Percentiles rank a stretch among this genome's conserved stretches.
phyloP scores from a whole-genome alignment of 1,140 invertebrate species.

The Mycetomoellerius zeteki region DNA sequence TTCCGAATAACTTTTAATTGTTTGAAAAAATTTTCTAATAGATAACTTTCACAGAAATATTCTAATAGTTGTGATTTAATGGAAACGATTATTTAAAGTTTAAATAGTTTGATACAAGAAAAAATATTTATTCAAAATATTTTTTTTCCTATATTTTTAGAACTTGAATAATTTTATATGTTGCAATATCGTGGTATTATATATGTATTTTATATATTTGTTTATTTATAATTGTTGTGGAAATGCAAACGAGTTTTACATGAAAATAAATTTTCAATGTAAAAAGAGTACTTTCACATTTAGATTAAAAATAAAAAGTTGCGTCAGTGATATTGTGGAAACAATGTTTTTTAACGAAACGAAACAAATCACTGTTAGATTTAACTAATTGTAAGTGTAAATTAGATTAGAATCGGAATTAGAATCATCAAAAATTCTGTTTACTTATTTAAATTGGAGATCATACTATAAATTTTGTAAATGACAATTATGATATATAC shows the following conservation, averaged over 20 bases:
- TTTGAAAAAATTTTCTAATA: not conserved
- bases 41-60: not conserved
- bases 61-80: not conserved
- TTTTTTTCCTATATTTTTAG: not conserved
- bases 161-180: not conserved
- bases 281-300: not conserved
- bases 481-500: too few relatives aligned
- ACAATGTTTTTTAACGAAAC: not conserved
- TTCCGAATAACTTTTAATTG: not conserved
- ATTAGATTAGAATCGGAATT: not conserved
- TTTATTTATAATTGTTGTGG: not conserved
- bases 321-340: not conserved
- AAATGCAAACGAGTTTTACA: not conserved
- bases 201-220: not conserved
- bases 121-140: not conserved
- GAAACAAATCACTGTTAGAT: not conserved
- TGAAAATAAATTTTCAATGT: not conserved
- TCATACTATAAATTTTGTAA: too few relatives aligned
- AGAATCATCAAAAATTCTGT: not conserved
- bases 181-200: not conserved
- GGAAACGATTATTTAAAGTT: slow-evolving; percentile 2
- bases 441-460: not conserved
- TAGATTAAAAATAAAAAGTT: not conserved
- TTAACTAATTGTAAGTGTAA: not conserved
- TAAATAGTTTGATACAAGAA: not conserved